Conservation (phyloP, 2,113 vertebrate species). For the Campylorhamphus procurvoides region DNA sequence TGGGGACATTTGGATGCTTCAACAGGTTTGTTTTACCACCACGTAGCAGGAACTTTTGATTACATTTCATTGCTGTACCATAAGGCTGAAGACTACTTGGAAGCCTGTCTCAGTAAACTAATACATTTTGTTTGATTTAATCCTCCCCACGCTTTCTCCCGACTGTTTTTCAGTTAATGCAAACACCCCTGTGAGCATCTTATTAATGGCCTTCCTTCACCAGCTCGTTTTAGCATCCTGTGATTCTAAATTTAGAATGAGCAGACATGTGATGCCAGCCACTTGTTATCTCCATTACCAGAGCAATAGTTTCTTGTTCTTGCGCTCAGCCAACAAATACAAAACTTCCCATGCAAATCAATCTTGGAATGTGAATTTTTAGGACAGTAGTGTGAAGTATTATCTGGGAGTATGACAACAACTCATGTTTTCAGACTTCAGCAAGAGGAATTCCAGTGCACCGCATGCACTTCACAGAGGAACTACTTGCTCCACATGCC, state of each 20-base stretch:
- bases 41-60: background rate
- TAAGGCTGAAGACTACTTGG: background rate
- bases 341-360: background rate
- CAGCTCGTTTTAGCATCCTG: background rate
- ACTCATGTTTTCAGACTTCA: background rate
- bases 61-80: background rate
- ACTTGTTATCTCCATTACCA: background rate
- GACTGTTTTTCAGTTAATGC: background rate
- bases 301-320: background rate
- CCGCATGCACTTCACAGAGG: background rate
- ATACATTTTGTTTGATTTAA: background rate
- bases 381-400: background rate
- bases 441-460: background rate
- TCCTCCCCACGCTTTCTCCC: background rate
- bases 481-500: background rate
- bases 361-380: background rate
- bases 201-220: background rate
- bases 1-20: background rate
- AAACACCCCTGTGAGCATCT: background rate
- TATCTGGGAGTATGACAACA: fast-evolving
- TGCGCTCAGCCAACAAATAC: background rate
- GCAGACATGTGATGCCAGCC: background rate
- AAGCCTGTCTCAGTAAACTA: background rate
- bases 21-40: background rate
- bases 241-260: background rate